Evolutionary conservation across 2,113 vertebrate genomes (phyloP).

Genomic region (Petrocephalus zakoni): DNA sequence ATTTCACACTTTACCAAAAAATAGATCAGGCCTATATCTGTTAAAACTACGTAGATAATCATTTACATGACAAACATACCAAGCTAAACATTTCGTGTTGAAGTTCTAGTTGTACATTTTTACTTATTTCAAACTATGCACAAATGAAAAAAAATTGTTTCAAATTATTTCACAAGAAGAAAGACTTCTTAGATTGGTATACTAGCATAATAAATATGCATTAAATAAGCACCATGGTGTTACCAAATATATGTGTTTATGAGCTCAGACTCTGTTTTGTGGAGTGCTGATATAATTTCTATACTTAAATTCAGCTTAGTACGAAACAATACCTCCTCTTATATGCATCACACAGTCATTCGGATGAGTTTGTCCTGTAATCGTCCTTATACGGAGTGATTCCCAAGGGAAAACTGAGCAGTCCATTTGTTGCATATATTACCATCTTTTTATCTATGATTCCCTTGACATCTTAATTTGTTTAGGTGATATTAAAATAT

Average conservation of each 20-base stretch:
- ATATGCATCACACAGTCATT: not conserved
- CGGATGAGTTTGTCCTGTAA: not conserved
- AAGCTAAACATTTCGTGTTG: not conserved
- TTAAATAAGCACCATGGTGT: not conserved
- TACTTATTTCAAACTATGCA: not conserved
- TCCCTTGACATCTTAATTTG: not conserved
- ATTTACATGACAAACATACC: not conserved
- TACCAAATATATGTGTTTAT: not conserved
- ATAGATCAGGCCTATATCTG: not conserved
- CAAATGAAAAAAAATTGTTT: not conserved
- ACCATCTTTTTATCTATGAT: not conserved
- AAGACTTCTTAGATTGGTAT: not conserved
- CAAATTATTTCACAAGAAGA: not conserved
- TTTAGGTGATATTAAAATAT: not conserved
- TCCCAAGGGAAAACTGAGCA: not conserved
- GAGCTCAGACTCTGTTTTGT: not conserved
- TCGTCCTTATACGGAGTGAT: not conserved
- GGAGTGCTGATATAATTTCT: not conserved
- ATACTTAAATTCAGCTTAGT: not conserved
- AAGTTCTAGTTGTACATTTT: not conserved
- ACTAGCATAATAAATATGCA: not conserved
- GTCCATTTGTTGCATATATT: slow-evolving; percentile 1
- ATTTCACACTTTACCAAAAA: not conserved
- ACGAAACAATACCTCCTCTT: not conserved
- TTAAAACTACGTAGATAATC: not conserved